Evolutionary conservation across 2,888 invertebrate species (phyloP), one percentile per base, ranked within the genome.

Genomic region (Apeira syringaria): DNA sequence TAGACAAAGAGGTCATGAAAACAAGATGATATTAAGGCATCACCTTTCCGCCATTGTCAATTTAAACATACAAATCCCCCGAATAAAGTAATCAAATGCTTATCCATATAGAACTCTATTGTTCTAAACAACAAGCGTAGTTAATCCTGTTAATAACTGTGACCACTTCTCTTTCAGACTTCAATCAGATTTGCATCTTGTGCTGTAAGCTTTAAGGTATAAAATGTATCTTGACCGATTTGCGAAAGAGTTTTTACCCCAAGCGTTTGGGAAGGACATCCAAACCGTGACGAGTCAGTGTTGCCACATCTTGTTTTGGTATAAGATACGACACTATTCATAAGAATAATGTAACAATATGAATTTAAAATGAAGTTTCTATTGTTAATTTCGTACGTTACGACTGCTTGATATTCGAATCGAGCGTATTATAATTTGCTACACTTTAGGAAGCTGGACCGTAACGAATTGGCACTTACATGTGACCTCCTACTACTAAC

Each of bases 111-210:
- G 59, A 71, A 68, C 65, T 60, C 60, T 53, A 64, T 60, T 64
- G 64, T 72, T 75, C 60, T 61, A 59, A 68, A 66, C 64, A 65
- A 48, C 71, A 67, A 79, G 78, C 82, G 72, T 81, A 57, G 74
- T 75, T 75, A 82, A 82, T 76, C 73, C 56, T 61, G 61, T 64
- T 80, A 82, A 81, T 74, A 53, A 66, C 63, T 74, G 72, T 73
- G 77, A 74, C 76, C 60, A 51, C 42, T 52, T 45, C 32, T 36
- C 32, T 44, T 53, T 42, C 53, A 45, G 17, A 20, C 27, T 18
- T 27, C 28, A 11, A n/a, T 17, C 31, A 12, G 74, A 56, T 53
- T 25, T 66, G 8, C 12, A 50, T 59, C 60, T 61, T 74, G 37
- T 26, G 1, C 0, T 8, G 4, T 13, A 47, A 9, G 46, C 6